phyloP scores from a whole-genome alignment of 2,797 vertebrate genomes.

The Euphonia xanthogaster region DNA sequence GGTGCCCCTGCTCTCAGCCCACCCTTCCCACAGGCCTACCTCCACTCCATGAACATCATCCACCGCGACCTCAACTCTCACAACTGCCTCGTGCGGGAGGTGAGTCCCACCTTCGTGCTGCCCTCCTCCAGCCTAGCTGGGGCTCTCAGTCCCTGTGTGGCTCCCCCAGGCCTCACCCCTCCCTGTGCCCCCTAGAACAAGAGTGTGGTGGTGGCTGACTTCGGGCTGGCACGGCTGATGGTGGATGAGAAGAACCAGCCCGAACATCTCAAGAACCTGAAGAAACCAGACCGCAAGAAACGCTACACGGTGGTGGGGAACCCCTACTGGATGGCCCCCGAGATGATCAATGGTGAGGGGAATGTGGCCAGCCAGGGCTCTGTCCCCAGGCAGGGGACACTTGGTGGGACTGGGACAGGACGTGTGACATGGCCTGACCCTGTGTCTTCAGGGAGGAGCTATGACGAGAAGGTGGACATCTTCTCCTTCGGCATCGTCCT shows the following conservation, averaged over 20 bases:
- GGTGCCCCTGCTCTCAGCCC: not conserved
- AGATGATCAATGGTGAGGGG: slow-evolving; percentile 94
- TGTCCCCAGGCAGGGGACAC: not conserved
- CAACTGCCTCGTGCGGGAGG: slow-evolving; percentile 97
- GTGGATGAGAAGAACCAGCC: slow-evolving; percentile 89
- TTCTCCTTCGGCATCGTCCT: slow-evolving; percentile 99
- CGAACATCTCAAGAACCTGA: slow-evolving; percentile 83
- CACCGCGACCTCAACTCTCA: slow-evolving; percentile 97
- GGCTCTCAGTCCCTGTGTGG: not conserved
- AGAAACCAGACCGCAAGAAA: slow-evolving; percentile 91
- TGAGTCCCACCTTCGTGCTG: slow-evolving; percentile 60
- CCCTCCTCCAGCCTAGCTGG: fast-evolving
- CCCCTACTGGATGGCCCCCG: slow-evolving; percentile 99
- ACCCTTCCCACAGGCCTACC: slow-evolving; percentile 83
- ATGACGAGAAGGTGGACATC: slow-evolving; percentile 96
- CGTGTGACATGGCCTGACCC: fast-evolving
- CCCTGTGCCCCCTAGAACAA: slow-evolving; percentile 80
- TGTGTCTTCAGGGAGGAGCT: slow-evolving; percentile 86
- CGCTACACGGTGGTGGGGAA: slow-evolving; percentile 98
- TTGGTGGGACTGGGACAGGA: not conserved
- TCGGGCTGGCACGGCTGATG: slow-evolving; percentile 92
- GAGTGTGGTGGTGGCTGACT: slow-evolving; percentile 95
- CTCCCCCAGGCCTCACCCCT: not conserved
- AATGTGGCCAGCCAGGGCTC: not conserved
- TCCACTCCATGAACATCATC: slow-evolving; percentile 99